These are phyloP conservation scores for Nomada fucata DNA, from an alignment of 2,888 invertebrate genomes.

Conservation along the genomic window DNA sequence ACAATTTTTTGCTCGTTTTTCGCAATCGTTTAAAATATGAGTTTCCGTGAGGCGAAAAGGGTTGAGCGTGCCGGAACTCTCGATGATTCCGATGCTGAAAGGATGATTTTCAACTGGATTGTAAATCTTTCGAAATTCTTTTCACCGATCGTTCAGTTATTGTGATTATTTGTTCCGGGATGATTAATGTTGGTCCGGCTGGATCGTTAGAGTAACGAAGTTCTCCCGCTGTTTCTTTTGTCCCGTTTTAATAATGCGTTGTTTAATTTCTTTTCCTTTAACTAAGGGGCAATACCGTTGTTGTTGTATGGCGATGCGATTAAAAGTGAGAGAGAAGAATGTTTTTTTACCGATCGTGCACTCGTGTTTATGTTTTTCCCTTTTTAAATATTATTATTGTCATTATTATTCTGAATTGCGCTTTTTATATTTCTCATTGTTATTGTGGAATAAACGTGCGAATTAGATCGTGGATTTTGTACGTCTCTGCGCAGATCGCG, in stretches of 20 bases:
- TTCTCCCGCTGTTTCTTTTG: background rate
- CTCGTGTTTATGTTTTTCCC: constrained; percentile 14
- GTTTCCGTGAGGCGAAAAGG: background rate
- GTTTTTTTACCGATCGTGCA: constrained; percentile 25
- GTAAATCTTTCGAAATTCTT: background rate
- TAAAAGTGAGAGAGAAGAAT: constrained; percentile 24
- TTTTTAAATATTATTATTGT: constrained; percentile 22
- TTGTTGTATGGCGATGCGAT: constrained; percentile 36
- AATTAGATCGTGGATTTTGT: constrained; percentile 48
- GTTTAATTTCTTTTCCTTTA: background rate
- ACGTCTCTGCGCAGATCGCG: constrained; percentile 53
- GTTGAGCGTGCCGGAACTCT: background rate
- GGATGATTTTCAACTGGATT: no score
- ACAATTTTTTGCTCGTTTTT: background rate
- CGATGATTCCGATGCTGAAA: background rate
- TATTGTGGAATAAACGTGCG: constrained; percentile 42
- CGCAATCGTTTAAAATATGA: no score
- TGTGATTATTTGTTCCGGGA: background rate
- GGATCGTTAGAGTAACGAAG: constrained; percentile 17
- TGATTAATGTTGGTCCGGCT: background rate
- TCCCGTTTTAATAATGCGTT: constrained; percentile 16
- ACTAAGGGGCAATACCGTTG: constrained; percentile 39
- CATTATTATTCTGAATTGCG: constrained; percentile 30
- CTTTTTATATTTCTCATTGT: constrained; percentile 50
- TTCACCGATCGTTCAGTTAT: background rate